Base-by-base conservation (phyloP, 2,888 invertebrate species). In the Netelia melanura region DNA sequence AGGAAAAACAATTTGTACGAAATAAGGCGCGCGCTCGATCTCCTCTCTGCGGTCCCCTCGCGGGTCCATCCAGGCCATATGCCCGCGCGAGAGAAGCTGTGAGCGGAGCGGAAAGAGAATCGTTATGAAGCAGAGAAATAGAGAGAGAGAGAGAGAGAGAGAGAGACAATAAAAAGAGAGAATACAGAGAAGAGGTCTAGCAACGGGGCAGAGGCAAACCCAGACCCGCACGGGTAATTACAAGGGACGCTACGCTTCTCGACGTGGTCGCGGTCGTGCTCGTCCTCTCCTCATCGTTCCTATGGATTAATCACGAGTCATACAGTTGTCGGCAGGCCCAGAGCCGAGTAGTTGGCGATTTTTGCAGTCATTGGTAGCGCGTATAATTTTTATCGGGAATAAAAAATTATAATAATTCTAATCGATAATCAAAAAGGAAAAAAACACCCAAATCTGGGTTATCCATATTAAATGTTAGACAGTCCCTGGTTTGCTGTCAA, bases 191-290 rank as follows among this genome's bases (percentile, higher is more conserved):
- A 82, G 75, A 71, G 79, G 21, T 21, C 64, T 54, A 54, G 56
- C 54, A 25, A 21, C 62, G 43, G 44, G 30, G 52, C 11, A 65
- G 77, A 75, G 67, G 64, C 52, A 58, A 67, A 77, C 81, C 81
- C 83, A 81, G 78, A 72, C 80, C 88, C 90, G 89, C 90, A 89
- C 89, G 90, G 91, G 91, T 91, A 92, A 93, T 93, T 92, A 92
- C 92, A 91, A 93, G 93, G 92, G 93, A 92, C 93, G 93, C 91
- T 93, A 88, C 89, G 84, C 64, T 81, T 65, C 61, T 82, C 54
- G 76, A 67, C 70, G 79, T 77, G 78, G 78, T 78, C 77, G 17
- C 21, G 70, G 76, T 62, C 77, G 71, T 77, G 80, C 76, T 83
- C 70, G 65, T 75, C 70, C 71, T 79, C 71, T 79, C 71, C 43